Conservation (phyloP, 2,888 invertebrate genomes). For the Limnephilus lunatus region DNA sequence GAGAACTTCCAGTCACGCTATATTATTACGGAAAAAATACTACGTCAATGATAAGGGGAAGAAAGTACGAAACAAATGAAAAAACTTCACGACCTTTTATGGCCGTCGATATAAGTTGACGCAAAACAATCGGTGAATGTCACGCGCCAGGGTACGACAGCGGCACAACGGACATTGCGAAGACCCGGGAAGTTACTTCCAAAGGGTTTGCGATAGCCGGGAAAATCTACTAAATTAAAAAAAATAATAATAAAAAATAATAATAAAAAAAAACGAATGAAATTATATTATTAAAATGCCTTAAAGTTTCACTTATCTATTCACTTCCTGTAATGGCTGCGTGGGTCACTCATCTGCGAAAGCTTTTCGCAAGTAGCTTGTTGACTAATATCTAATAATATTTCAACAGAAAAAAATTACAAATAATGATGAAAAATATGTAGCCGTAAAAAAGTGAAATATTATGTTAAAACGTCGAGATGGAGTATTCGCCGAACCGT, state of each 20-base stretch:
- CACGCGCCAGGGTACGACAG: conserved; percentile 31
- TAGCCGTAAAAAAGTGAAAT: conserved; percentile 48
- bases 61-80: conserved; percentile 50
- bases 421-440: conserved; percentile 46
- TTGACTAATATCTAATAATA: conserved; percentile 44
- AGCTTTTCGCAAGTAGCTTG: conserved; percentile 29
- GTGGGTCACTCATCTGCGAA: conserved; percentile 21
- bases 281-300: not conserved
- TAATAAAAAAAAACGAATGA: not conserved
- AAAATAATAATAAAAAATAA: too few species aligned
- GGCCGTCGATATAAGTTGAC: conserved; percentile 55
- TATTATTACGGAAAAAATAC: conserved; percentile 56
- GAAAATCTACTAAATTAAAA: not conserved
- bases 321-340: not conserved
- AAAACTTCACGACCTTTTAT: conserved; percentile 60
- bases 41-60: conserved; percentile 60
- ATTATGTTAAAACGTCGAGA: conserved; percentile 48
- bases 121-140: conserved; percentile 49
- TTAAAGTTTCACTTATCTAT: not conserved
- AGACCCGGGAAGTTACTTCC: not conserved
- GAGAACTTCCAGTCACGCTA: conserved; percentile 60
- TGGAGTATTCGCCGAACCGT: conserved; percentile 53
- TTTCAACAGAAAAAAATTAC: conserved; percentile 31
- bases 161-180: not conserved
- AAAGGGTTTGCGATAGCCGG: not conserved